These are phyloP conservation scores for Hycleus phaleratus DNA, from an alignment of 1,140 invertebrate species.

Conservation along the genomic window DNA sequence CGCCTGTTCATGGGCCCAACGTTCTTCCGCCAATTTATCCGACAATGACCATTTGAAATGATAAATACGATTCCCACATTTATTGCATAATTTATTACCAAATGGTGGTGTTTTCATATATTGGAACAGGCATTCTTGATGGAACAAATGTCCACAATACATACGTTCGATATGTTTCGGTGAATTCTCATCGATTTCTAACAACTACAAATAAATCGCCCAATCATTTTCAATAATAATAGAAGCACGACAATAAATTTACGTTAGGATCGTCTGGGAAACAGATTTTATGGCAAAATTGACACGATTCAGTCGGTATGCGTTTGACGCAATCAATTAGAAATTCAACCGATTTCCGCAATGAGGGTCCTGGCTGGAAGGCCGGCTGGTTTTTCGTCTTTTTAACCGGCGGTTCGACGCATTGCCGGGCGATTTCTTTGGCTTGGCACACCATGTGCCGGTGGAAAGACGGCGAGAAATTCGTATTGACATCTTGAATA, in stretches of 20 bases:
- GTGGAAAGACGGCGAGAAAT: slow-evolving; percentile 57
- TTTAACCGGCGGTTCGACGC: slow-evolving; percentile 61
- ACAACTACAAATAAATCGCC: slow-evolving; percentile 35
- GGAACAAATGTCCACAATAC: slow-evolving; percentile 70
- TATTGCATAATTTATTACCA: slow-evolving; percentile 50
- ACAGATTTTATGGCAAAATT: slow-evolving; percentile 53
- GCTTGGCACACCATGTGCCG: slow-evolving; percentile 58
- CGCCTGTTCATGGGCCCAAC: slow-evolving; percentile 74
- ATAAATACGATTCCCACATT: slow-evolving; percentile 57
- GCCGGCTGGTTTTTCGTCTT: slow-evolving; percentile 42
- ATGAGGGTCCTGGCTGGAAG: slow-evolving; percentile 56
- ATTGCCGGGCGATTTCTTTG: slow-evolving; percentile 59
- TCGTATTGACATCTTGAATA: slow-evolving; percentile 51
- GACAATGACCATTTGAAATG: slow-evolving; percentile 70
- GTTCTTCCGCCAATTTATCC: slow-evolving; percentile 61
- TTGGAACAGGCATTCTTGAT: slow-evolving; percentile 60
- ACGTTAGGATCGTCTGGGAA: slow-evolving; percentile 53
- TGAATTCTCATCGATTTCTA: slow-evolving; percentile 50
- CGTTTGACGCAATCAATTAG: slow-evolving; percentile 53
- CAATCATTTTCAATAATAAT: background rate
- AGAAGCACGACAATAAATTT: slow-evolving; percentile 10
- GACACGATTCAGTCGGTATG: slow-evolving; percentile 55
- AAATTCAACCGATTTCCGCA: slow-evolving; percentile 54
- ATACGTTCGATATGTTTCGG: slow-evolving; percentile 60
- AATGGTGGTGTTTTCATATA: slow-evolving; percentile 73